Evolutionary conservation across 1,140 invertebrate genomes (phyloP).

Genomic region (Alviniconcha marisindica): DNA sequence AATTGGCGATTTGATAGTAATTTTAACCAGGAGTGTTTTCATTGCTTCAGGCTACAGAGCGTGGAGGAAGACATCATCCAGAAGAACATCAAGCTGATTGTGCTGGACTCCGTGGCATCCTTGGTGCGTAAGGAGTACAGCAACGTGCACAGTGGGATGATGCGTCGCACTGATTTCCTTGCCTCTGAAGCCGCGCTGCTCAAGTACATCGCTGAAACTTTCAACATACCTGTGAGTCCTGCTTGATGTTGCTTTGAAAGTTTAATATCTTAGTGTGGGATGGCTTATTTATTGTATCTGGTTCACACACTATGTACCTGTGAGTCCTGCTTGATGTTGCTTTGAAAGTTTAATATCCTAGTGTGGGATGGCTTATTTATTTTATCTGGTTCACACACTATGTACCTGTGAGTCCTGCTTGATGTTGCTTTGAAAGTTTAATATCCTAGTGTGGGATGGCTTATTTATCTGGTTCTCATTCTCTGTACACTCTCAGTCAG

Average conservation of each 20-base stretch:
- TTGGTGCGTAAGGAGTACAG: constrained; percentile 68
- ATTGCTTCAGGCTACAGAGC: constrained; percentile 50
- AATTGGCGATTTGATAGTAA: too few species aligned
- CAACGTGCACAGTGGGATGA: constrained; percentile 44
- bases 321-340: constrained; percentile 48
- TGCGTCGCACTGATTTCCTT: constrained; percentile 65
- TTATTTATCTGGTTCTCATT: neutral
- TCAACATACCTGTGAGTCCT: constrained; percentile 65
- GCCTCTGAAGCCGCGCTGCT: constrained; percentile 63
- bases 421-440: neutral
- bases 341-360: neutral
- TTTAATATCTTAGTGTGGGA: neutral
- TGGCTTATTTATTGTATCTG: neutral
- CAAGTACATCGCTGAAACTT: constrained; percentile 65
- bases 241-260: neutral
- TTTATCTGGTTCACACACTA: neutral
- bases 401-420: constrained; percentile 60
- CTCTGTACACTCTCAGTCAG: constrained; percentile 34
- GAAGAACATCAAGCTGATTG: constrained; percentile 57
- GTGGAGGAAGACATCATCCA: constrained; percentile 65
- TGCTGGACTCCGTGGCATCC: constrained; percentile 69
- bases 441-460: neutral
- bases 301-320: constrained; percentile 48
- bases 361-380: neutral
- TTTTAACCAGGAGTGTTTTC: too few species aligned